phyloP scores from a whole-genome alignment of 2,888 invertebrate genomes.

The Drosophila ezoana region DNA sequence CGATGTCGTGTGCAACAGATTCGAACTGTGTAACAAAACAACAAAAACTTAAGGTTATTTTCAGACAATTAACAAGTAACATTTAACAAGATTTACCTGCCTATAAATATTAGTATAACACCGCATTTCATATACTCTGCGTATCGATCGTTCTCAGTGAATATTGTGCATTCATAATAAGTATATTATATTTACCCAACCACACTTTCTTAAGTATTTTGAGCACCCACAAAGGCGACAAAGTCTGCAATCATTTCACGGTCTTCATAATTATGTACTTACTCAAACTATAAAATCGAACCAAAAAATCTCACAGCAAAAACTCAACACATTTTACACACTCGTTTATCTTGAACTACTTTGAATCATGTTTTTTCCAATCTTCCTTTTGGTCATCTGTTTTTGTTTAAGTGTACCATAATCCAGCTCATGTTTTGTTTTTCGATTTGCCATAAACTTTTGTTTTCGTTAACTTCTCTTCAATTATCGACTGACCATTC shows the following conservation, averaged over 20 bases:
- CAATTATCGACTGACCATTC: slow-evolving; percentile 77
- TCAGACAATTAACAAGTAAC: slow-evolving; percentile 51
- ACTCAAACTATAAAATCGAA: slow-evolving; percentile 28
- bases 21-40: slow-evolving; percentile 33
- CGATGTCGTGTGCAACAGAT: slow-evolving; percentile 72
- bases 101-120: slow-evolving; percentile 34
- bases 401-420: slow-evolving; percentile 35
- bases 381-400: slow-evolving; percentile 33
- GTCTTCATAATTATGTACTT: slow-evolving; percentile 49
- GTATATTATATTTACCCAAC: slow-evolving; percentile 10
- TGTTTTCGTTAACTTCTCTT: slow-evolving; percentile 28
- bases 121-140: slow-evolving; percentile 32
- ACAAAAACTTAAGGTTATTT: slow-evolving; percentile 65
- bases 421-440: slow-evolving; percentile 51
- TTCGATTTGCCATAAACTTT: slow-evolving; percentile 45
- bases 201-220: slow-evolving; percentile 60
- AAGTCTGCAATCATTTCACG: slow-evolving; percentile 44
- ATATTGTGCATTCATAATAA: slow-evolving; percentile 36
- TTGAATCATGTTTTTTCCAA: slow-evolving; percentile 33
- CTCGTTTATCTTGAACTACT: slow-evolving; percentile 43
- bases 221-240: slow-evolving; percentile 53
- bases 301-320: slow-evolving; percentile 39
- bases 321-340: slow-evolving; percentile 54
- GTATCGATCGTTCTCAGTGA: slow-evolving; percentile 56
- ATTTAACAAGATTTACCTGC: slow-evolving; percentile 10